These are phyloP conservation scores for Pardosa pseudoannulata DNA, from an alignment of 2,888 invertebrate species.

Conservation along the genomic window DNA sequence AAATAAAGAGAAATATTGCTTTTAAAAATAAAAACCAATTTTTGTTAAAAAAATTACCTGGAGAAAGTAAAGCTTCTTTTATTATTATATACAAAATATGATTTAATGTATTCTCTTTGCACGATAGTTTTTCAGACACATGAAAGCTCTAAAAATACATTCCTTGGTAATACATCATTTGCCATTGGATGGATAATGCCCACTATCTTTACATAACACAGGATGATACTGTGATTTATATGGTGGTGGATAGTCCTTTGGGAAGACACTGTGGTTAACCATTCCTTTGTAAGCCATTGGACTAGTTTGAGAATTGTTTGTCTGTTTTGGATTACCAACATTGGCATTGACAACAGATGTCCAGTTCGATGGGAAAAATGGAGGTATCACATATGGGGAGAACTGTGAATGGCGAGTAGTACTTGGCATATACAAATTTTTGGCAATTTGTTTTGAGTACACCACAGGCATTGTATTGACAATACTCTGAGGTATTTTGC, in stretches of 20 bases:
- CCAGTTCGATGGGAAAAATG: constrained; percentile 64
- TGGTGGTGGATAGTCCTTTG: constrained; percentile 64
- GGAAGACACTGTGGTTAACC: constrained; percentile 72
- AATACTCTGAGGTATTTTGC: constrained; percentile 42
- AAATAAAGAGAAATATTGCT: constrained; percentile 3
- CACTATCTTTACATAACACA: constrained; percentile 69
- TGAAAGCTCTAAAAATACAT: constrained; percentile 56
- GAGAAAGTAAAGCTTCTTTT: constrained; percentile 7
- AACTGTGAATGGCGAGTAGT: constrained; percentile 54
- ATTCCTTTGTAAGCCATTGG: constrained; percentile 60
- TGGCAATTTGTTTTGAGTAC: constrained; percentile 63
- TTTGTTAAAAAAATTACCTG: background rate
- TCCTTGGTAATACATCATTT: constrained; percentile 48
- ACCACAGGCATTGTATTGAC: constrained; percentile 30
- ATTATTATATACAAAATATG: constrained; percentile 24
- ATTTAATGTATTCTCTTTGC: constrained; percentile 13
- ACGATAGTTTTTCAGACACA: constrained; percentile 9
- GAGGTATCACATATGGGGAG: constrained; percentile 68
- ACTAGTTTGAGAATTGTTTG: constrained; percentile 54
- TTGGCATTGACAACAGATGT: constrained; percentile 56
- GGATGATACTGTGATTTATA: constrained; percentile 62
- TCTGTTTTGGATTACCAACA: constrained; percentile 22
- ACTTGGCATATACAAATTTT: constrained; percentile 67
- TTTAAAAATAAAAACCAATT: constrained; percentile 8
- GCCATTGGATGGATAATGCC: constrained; percentile 70